Conservation (phyloP, 2,113 vertebrate genomes). For the Callionymus lyra region DNA sequence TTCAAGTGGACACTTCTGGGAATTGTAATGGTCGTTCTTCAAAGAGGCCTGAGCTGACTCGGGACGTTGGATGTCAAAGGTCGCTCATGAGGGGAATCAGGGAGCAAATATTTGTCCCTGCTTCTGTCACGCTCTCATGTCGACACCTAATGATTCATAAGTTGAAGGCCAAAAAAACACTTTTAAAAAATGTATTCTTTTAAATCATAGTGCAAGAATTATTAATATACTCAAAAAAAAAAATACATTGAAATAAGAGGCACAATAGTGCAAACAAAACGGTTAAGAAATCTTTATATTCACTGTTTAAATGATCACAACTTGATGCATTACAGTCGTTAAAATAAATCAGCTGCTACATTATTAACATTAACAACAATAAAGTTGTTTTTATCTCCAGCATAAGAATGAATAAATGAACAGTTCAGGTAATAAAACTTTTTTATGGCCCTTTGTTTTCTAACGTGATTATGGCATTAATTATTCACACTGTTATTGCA, state of each 20-base stretch:
- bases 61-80: conserved; percentile 36
- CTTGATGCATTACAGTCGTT: too few species aligned
- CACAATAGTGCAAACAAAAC: too few species aligned
- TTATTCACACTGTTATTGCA: too few species aligned
- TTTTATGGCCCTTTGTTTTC: too few species aligned
- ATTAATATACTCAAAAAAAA: background rate
- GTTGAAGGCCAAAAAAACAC: background rate
- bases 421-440: too few species aligned
- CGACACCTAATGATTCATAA: conserved; percentile 5
- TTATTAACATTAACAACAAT: too few species aligned
- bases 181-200: background rate
- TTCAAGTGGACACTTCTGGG: conserved; percentile 57
- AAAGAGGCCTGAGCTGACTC: conserved; percentile 46
- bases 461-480: too few species aligned
- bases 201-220: background rate
- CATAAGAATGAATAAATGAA: too few species aligned
- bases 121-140: conserved; percentile 23
- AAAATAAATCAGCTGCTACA: too few species aligned
- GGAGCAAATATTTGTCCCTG: conserved; percentile 33
- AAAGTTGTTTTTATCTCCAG: too few species aligned
- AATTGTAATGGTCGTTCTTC: conserved; percentile 49
- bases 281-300: too few species aligned
- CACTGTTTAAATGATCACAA: too few species aligned
- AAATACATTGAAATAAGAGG: background rate
- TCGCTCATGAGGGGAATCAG: conserved; percentile 40